Evolutionary conservation across 2,797 vertebrate species (phyloP).

Genomic region (Onychomys leucogaster): DNA sequence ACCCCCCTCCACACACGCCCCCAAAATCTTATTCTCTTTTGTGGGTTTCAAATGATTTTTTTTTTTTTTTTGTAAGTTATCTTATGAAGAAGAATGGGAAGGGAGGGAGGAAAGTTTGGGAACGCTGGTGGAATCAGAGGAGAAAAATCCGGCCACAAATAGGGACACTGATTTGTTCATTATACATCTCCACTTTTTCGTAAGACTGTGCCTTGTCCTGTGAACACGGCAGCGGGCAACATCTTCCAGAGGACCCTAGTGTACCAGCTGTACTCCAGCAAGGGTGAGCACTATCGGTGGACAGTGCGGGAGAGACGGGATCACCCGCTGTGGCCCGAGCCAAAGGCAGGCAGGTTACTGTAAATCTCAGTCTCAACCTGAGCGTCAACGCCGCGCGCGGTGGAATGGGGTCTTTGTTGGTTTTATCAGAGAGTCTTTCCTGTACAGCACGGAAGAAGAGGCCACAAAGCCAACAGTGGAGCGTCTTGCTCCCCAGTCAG

Average conservation of each 20-base stretch:
- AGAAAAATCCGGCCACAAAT: background rate
- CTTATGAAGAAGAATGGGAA: conserved; percentile 53
- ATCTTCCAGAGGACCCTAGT: background rate
- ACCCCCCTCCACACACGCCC: background rate
- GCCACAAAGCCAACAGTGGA: conserved; percentile 5
- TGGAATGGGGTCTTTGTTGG: conserved; percentile 47
- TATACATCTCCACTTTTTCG: background rate
- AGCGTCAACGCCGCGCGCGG: background rate
- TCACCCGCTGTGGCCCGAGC: background rate
- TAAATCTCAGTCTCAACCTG: conserved; percentile 27
- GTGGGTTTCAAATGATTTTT: conserved; percentile 65
- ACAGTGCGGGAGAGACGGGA: background rate
- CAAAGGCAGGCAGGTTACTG: background rate
- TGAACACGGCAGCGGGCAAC: conserved; percentile 43
- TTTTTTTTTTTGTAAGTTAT: conserved; percentile 69
- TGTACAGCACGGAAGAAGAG: conserved; percentile 11
- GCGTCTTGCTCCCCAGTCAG: background rate
- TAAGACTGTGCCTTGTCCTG: background rate
- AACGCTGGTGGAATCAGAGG: background rate
- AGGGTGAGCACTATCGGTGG: background rate
- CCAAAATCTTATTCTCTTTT: conserved; percentile 66
- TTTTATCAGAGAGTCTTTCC: conserved; percentile 30
- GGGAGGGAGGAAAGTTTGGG: conserved; percentile 55
- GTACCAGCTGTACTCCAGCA: background rate
- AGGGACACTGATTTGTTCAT: conserved; percentile 26